Base-by-base conservation (phyloP, 1,140 invertebrate genomes). In the Plodia interpunctella region DNA sequence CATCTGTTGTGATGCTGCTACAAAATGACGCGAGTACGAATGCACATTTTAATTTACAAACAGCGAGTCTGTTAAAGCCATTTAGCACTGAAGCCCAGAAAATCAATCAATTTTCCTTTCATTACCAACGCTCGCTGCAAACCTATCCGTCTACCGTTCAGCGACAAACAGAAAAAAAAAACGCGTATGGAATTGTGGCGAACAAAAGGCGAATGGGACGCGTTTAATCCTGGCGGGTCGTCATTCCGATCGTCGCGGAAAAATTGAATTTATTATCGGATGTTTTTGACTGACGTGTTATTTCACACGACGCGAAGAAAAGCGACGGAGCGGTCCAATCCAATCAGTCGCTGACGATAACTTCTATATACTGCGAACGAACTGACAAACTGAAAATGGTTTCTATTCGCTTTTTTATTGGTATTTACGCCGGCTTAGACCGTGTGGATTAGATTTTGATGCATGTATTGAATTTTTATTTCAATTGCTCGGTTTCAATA, bases 251-350 rank as follows among this genome's bases (percentile, higher is more conserved):
- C 63, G 73, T 70, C 67, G 67, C 74, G 69, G 72, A 72, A 85
- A 87, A 88, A 87, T 87, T 88, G 83, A 88, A 88, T 88, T 88
- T 88, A 87, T 85, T 88, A 88, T 87, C 74, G 75, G 70, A 78
- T 78, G 77, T 80, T 69, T 86, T 86, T 88, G 86, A 88, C 73
- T 87, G 86, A 88, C 86, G 80, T 86, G 83, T 88, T 86, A 88
- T 88, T 88, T 86, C 84, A 83, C 82, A 81, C 80, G 75, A 71
- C 67, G 60, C 68, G 71, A 77, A 80, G 79, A 72, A 82, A 63
- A 67, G 59, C 58, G 57, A 13, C 52, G 55, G 53, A 64, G 66
- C 74, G 68, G 60, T 71, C 71, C 78, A 80, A 84, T 86, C 80
- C 78, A 87, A 87, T 88, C 86, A 88, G 80, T 80, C 76, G 69